These are phyloP conservation scores for Chloroclysta siterata DNA, from an alignment of 2,888 invertebrate species.

Conservation along the genomic window DNA sequence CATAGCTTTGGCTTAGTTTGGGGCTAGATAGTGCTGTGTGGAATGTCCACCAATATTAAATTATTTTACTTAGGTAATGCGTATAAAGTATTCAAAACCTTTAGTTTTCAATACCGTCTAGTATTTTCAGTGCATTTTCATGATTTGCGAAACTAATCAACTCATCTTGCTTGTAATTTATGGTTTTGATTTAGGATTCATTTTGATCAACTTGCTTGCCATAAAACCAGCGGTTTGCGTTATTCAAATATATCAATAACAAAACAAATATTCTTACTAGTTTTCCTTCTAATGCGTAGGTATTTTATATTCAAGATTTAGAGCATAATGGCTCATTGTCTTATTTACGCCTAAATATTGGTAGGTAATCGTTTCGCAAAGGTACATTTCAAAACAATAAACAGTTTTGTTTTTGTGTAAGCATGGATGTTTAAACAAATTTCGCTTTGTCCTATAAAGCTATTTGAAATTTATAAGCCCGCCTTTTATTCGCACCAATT, in stretches of 20 bases:
- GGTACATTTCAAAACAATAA: slow-evolving; percentile 4
- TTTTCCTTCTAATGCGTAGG: not conserved
- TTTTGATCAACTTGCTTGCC: too few species aligned
- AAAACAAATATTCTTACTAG: too few species aligned
- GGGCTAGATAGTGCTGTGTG: too few species aligned
- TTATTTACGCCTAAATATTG: not conserved
- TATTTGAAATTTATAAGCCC: slow-evolving; percentile 1
- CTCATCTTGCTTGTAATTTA: not conserved
- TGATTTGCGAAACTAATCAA: not conserved
- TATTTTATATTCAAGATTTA: not conserved
- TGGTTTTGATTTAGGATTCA: too few species aligned
- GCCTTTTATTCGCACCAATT: not conserved
- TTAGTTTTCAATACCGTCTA: too few species aligned
- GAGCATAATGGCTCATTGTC: slow-evolving; percentile 2
- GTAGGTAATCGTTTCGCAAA: slow-evolving; percentile 6
- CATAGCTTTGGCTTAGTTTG: too few species aligned
- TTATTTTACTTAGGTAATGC: too few species aligned
- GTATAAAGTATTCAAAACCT: too few species aligned
- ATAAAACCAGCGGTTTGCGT: too few species aligned
- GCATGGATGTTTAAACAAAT: not conserved
- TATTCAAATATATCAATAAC: too few species aligned
- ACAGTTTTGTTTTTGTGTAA: slow-evolving; percentile 13
- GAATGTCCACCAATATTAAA: too few species aligned
- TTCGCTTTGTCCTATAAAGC: slow-evolving; percentile 11
- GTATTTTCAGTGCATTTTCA: not conserved